Evolutionary conservation across 2,888 invertebrate species (phyloP).

Genomic region (Parnassius apollo): DNA sequence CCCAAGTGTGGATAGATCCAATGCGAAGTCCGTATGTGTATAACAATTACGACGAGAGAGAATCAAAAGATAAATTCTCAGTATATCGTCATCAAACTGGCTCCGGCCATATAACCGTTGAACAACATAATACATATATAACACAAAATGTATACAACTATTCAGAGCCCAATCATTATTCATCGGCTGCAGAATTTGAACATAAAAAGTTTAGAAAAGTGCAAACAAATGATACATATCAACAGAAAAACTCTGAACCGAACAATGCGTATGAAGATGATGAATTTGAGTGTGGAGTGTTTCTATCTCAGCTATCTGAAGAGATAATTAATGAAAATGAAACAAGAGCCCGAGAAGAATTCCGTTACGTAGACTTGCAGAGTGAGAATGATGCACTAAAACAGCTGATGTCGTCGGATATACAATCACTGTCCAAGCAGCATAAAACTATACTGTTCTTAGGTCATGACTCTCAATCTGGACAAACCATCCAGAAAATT

Average conservation of each 20-base stretch:
- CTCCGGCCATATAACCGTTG: constrained; percentile 50
- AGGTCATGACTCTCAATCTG: constrained; percentile 57
- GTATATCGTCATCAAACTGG: constrained; percentile 46
- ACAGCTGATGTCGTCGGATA: constrained; percentile 65
- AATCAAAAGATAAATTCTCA: constrained; percentile 45
- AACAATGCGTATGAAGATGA: constrained; percentile 53
- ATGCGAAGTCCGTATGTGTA: constrained; percentile 62
- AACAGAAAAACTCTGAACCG: constrained; percentile 26
- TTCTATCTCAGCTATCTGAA: constrained; percentile 56
- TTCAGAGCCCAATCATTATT: constrained; percentile 46
- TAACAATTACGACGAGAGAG: constrained; percentile 49
- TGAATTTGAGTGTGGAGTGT: constrained; percentile 59
- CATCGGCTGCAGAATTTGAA: constrained; percentile 44
- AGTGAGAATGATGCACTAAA: constrained; percentile 61
- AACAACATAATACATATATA: constrained; percentile 63
- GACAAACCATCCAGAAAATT: constrained; percentile 70
- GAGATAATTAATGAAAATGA: constrained; percentile 60
- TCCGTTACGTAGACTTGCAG: constrained; percentile 45
- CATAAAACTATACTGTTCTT: constrained; percentile 65
- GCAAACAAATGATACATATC: constrained; percentile 34
- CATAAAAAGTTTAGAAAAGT: constrained; percentile 47
- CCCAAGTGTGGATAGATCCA: constrained; percentile 69
- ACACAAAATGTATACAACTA: constrained; percentile 65
- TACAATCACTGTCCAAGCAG: constrained; percentile 59
- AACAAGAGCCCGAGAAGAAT: constrained; percentile 45